Conservation (phyloP, 1,140 invertebrate genomes). For the Papilio glaucus region DNA sequence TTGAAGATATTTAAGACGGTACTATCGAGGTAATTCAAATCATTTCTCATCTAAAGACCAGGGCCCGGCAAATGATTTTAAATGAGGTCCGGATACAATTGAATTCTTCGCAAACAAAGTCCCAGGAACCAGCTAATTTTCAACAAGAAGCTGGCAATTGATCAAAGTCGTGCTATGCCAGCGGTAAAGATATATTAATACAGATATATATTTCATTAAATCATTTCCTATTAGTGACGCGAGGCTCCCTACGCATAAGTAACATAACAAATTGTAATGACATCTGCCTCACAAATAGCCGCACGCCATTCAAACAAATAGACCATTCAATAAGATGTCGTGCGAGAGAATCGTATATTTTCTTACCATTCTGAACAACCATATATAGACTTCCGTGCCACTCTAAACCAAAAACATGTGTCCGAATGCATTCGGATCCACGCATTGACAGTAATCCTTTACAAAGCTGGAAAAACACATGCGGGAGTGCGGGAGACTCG, state of each 20-base stretch:
- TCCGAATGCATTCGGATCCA: conserved; percentile 54
- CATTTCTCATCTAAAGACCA: too few species aligned
- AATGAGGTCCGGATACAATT: too few species aligned
- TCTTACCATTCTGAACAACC: conserved; percentile 9
- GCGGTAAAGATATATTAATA: neutral
- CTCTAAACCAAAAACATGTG: conserved; percentile 59
- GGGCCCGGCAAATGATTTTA: too few species aligned
- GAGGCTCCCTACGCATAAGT: neutral
- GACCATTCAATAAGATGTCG: neutral
- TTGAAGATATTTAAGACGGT: neutral
- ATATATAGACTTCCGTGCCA: conserved; percentile 41
- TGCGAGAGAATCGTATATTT: conserved; percentile 16
- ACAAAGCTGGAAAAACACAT: conserved; percentile 48
- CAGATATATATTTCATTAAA: neutral
- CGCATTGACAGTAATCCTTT: conserved; percentile 67
- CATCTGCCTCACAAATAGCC: conserved; percentile 11
- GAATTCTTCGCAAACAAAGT: too few species aligned
- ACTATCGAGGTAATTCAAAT: neutral
- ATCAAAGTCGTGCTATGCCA: too few species aligned
- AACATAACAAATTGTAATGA: neutral
- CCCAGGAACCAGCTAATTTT: too few species aligned
- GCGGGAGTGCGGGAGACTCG: too few species aligned
- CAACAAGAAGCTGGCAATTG: too few species aligned
- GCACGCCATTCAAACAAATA: conserved; percentile 20
- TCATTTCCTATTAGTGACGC: neutral